Conservation (phyloP, 2,113 vertebrate species). For the Natator depressus region DNA sequence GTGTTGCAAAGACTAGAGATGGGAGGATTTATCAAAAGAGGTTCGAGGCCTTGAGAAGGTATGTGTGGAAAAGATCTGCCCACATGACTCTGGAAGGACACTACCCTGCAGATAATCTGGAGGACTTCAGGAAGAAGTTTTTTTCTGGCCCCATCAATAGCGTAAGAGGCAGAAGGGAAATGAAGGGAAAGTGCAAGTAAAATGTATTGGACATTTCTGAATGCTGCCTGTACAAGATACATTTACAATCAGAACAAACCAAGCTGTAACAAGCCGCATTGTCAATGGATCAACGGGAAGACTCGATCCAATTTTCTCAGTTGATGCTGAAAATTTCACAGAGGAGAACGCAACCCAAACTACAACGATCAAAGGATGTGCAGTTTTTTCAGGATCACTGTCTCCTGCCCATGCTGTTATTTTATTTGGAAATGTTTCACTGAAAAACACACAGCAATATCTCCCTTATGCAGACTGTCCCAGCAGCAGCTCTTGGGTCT, state of each 20-base stretch:
- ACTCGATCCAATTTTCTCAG: neutral
- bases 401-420: neutral
- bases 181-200: neutral
- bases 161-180: neutral
- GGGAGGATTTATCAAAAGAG: neutral
- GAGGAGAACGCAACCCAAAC: neutral
- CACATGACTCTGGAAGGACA: neutral
- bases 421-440: neutral
- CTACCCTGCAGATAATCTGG: rapidly evolving
- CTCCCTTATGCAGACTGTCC: rapidly evolving
- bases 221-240: neutral
- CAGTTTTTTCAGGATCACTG: neutral
- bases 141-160: rapidly evolving
- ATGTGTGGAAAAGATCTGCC: neutral
- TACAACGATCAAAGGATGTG: rapidly evolving
- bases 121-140: neutral
- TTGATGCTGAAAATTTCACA: neutral
- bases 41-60: neutral
- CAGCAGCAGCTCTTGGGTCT: rapidly evolving
- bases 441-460: rapidly evolving
- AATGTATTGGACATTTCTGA: rapidly evolving
- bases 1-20: neutral
- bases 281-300: neutral
- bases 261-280: rapidly evolving
- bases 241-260: neutral